Conservation (phyloP, 2,888 invertebrate species). For the Hemithea aestivaria region DNA sequence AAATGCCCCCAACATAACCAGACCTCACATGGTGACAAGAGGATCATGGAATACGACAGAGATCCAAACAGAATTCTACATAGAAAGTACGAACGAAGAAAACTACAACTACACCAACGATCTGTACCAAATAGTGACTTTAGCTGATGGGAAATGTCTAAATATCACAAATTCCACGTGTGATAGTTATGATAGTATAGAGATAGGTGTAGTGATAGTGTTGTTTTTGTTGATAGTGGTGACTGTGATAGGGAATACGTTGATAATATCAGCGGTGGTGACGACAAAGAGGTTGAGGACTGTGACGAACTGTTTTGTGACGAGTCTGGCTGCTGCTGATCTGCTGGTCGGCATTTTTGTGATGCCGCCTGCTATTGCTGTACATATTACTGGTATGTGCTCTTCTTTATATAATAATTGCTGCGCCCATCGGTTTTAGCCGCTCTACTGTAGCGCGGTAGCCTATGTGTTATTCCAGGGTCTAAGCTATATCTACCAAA, state of each 20-base stretch:
- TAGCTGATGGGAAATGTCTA: conserved; percentile 26
- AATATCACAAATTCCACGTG: conserved; percentile 27
- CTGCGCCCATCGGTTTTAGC: no score
- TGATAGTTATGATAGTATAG: conserved; percentile 58
- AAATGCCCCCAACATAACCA: conserved; percentile 31
- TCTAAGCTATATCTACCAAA: no score
- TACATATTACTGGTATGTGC: conserved; percentile 89
- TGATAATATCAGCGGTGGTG: conserved; percentile 93
- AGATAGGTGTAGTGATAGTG: conserved; percentile 81
- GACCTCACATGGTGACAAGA: conserved; percentile 53
- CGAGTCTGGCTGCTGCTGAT: conserved; percentile 95
- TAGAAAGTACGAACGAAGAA: conserved; percentile 55
- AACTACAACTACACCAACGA: conserved; percentile 46
- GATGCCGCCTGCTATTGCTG: conserved; percentile 96
- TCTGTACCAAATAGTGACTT: conserved; percentile 47
- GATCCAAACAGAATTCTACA: conserved; percentile 43
- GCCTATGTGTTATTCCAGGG: no score
- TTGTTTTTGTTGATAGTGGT: conserved; percentile 84
- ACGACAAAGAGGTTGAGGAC: conserved; percentile 92
- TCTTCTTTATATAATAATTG: background rate
- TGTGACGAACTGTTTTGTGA: conserved; percentile 97
- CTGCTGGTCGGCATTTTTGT: conserved; percentile 95
- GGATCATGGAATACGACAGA: conserved; percentile 62
- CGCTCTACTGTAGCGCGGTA: no score
- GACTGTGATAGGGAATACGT: conserved; percentile 90